Conservation (phyloP, 2,797 vertebrate genomes). For the Coregonus ussuriensis region DNA sequence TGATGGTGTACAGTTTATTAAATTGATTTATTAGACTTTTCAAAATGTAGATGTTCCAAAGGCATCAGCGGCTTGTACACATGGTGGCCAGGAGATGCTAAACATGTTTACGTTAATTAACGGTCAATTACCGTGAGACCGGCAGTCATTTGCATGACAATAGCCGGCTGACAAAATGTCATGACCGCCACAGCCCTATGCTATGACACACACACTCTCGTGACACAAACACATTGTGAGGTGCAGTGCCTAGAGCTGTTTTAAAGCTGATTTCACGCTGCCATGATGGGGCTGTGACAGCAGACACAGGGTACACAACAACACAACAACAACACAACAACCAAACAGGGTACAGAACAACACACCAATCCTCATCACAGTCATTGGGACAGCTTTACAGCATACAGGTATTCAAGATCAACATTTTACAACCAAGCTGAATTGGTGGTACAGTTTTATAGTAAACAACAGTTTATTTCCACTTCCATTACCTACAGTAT, state of each 20-base stretch:
- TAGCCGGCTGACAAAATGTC: too few species aligned
- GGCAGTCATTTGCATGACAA: too few species aligned
- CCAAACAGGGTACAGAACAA: background rate
- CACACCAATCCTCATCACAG: background rate
- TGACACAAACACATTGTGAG: slow-evolving; percentile 12
- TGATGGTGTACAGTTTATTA: too few species aligned
- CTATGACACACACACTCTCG: background rate
- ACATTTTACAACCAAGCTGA: background rate
- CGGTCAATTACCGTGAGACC: too few species aligned
- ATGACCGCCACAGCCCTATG: background rate
- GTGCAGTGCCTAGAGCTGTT: background rate
- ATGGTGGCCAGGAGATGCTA: too few species aligned
- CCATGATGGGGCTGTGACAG: slow-evolving; percentile 2
- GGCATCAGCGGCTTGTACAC: too few species aligned
- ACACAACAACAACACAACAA: background rate
- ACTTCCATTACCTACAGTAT: slow-evolving; percentile 8
- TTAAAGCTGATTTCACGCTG: slow-evolving; percentile 17
- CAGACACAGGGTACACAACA: background rate
- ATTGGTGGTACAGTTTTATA: background rate
- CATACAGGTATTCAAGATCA: background rate
- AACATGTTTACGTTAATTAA: too few species aligned
- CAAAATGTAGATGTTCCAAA: too few species aligned
- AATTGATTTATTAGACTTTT: too few species aligned
- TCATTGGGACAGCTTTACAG: background rate
- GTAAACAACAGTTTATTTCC: background rate